These are phyloP conservation scores for Gorilla gorilla DNA, from an alignment of 2,113 vertebrate species.

Conservation along the genomic window DNA sequence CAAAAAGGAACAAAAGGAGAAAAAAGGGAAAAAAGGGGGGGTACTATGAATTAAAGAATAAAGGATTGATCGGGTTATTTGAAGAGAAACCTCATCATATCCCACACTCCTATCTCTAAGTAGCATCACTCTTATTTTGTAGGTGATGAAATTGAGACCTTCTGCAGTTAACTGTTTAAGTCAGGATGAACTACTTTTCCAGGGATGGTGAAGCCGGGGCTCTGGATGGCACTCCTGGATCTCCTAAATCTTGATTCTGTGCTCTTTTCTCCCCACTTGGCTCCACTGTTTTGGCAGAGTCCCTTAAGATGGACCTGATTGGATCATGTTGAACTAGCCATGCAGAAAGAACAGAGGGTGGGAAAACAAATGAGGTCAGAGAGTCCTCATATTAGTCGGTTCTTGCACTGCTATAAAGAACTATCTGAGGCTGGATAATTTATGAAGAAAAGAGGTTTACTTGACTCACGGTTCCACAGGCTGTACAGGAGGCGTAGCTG, in stretches of 20 bases:
- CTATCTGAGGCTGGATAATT: no score
- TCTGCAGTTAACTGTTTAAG: not conserved
- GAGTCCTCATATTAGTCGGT: not conserved
- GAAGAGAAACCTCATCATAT: no score
- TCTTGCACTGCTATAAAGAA: no score
- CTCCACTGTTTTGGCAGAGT: not conserved
- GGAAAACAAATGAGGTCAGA: not conserved
- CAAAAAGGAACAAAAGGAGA: no score
- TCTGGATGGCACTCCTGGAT: not conserved
- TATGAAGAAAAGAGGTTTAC: no score
- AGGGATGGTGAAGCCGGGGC: not conserved
- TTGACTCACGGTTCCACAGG: no score
- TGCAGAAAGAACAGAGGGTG: not conserved
- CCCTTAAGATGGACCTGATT: not conserved
- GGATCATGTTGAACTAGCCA: not conserved
- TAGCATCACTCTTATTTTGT: not conserved
- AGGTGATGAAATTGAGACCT: not conserved
- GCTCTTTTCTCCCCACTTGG: rapidly evolving
- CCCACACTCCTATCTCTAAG: not conserved
- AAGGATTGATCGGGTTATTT: no score
- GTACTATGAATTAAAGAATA: no score
- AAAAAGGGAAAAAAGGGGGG: no score
- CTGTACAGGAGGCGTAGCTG: no score
- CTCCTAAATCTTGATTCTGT: not conserved
- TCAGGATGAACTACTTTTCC: not conserved